Evolutionary conservation across 2,113 vertebrate species (phyloP), one percentile per base, ranked within the genome.

Genomic region (Ciconia boyciana): DNA sequence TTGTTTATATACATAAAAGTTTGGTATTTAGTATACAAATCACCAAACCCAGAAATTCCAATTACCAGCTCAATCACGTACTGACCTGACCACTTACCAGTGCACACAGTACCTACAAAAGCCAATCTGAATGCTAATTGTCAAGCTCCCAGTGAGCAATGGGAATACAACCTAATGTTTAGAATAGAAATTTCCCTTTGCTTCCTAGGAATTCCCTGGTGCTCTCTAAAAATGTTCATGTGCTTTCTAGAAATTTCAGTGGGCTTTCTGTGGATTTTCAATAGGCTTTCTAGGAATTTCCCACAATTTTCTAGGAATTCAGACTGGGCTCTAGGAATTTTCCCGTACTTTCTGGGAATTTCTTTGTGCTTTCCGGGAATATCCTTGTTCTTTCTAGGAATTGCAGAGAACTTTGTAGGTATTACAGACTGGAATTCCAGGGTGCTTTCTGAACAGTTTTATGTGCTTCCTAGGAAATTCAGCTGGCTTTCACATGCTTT

Each of bases 131-230:
- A 51, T 31, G 25, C 21, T 21, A 13, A 28, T 32, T 51, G 28
- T 72, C 32, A 20, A 29, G 4, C 4, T 41, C 29, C 12, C 1
- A 4, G 49, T 22, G 26, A 79, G 54, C 54, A 28, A 43, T 7
- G 26, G 36, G 34, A 46, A 41, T 16, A 32, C 12, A 46, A 17
- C 19, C 16, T 25, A 52, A 41, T 0, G 0, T 9, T n/a, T 8
- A 46, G 39, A 69, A 79, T 0, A 54, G 46, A 77, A 44, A 85
- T 26, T 48, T 57, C 81, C 54, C 9, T 1, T 46, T 5, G 0
- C 32, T 60, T 77, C 31, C 36, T 7, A 69, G 49, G 19, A 55
- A 46, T 80, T 79, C 43, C 58, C 29, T 21, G 16, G 13, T 61
- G 32, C 18, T 66, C 19, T 54, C 26, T 43, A 52, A n/a, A 83